A percentile compares a stretch with the other conserved stretches of the same genome.
phyloP scores from a whole-genome alignment of 37 sponge, comb jelly and placozoan species.

The Halisarca cf. caerulea region DNA sequence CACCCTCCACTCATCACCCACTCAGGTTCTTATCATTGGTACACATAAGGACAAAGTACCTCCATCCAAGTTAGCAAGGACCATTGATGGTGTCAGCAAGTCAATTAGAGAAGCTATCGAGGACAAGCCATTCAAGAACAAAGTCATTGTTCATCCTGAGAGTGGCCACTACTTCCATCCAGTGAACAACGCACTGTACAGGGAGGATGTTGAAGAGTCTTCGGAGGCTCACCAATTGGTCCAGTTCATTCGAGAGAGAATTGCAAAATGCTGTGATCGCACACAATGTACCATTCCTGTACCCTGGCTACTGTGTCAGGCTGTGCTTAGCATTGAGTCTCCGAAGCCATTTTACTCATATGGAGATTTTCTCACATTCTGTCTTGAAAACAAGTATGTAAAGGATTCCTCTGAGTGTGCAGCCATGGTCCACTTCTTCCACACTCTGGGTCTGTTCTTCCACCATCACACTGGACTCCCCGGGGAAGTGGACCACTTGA shows the following conservation, averaged over 20 bases:
- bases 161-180: background rate
- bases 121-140: background rate
- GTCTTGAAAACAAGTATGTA: background rate
- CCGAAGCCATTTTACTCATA: background rate
- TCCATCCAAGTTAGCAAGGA: too few relatives aligned
- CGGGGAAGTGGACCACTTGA: constrained; percentile 8
- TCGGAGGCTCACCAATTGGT: background rate
- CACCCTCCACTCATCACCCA: background rate
- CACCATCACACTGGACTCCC: constrained; percentile 12
- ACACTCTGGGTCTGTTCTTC: constrained; percentile 16
- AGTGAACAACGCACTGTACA: constrained; percentile 2
- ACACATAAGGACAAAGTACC: background rate
- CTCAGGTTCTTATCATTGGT: background rate
- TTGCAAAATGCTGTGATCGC: background rate
- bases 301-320: constrained; percentile 12
- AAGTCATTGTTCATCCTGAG: background rate
- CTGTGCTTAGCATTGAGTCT: background rate
- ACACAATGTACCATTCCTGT: background rate
- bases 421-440: constrained; percentile 22
- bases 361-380: background rate
- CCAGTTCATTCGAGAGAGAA: background rate
- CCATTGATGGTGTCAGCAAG: background rate
- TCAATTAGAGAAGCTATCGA: background rate
- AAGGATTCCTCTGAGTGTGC: background rate
- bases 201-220: background rate